These are phyloP conservation scores for Erythrocercus mccallii DNA, from an alignment of 2,113 vertebrate genomes.

Conservation along the genomic window DNA sequence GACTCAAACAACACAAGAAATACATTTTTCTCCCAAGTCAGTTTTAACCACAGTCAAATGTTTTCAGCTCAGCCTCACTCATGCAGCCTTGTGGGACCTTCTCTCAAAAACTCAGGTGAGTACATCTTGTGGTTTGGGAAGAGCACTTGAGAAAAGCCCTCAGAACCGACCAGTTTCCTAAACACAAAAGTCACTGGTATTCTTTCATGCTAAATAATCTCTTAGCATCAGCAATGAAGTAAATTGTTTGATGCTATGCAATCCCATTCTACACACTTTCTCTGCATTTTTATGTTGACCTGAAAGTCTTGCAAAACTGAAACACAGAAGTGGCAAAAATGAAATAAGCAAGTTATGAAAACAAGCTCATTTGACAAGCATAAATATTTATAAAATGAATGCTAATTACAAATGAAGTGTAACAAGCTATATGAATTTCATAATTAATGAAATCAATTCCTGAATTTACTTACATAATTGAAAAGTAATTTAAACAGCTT, in stretches of 20 bases:
- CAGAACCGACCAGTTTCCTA: not conserved
- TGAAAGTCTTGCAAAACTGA: not conserved
- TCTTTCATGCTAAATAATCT: not conserved
- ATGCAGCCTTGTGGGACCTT: not conserved
- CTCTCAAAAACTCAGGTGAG: not conserved
- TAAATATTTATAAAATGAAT: not conserved
- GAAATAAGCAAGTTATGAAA: not conserved
- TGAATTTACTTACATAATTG: not conserved
- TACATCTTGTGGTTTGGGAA: not conserved
- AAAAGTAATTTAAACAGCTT: not conserved
- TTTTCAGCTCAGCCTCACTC: not conserved
- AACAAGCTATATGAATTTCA: not conserved
- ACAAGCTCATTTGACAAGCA: not conserved
- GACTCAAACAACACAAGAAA: not conserved
- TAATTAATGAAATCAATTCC: not conserved
- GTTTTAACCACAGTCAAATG: not conserved
- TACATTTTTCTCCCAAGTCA: not conserved
- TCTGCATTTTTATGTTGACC: not conserved
- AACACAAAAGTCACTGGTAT: not conserved
- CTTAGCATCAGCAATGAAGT: not conserved
- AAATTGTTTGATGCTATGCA: not conserved
- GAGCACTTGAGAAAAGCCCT: not conserved
- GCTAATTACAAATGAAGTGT: not conserved
- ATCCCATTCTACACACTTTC: not conserved
- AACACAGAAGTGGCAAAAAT: not conserved